Conservation (phyloP, 1,140 invertebrate species). For the Drosophila sulfurigaster region DNA sequence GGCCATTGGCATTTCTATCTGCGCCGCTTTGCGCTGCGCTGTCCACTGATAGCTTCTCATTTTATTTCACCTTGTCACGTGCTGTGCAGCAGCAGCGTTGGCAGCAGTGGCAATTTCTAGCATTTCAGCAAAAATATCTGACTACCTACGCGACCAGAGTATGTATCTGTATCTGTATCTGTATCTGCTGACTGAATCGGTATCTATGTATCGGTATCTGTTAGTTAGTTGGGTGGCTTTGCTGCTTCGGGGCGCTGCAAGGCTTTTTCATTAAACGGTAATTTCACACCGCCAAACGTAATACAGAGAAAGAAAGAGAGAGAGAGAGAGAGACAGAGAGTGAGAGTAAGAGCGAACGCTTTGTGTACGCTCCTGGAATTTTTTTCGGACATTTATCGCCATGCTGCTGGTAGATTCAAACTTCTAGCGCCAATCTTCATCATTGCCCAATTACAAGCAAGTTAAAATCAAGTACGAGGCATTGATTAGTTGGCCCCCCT, state of each 20-base stretch:
- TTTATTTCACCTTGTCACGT: constrained; percentile 81
- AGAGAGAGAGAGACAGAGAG: neutral
- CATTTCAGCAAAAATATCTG: constrained; percentile 77
- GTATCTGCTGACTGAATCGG: constrained; percentile 12
- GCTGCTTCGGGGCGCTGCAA: constrained; percentile 26
- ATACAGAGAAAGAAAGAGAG: constrained; percentile 11
- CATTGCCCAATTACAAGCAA: constrained; percentile 80
- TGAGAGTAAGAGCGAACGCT: constrained; percentile 1
- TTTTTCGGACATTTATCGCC: constrained; percentile 77
- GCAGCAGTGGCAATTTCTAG: constrained; percentile 74
- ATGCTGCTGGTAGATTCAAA: constrained; percentile 38
- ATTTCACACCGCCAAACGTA: constrained; percentile 63
- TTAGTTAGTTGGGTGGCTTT: constrained; percentile 24
- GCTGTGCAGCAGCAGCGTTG: constrained; percentile 68
- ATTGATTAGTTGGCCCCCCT: constrained; percentile 69
- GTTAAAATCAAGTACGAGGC: constrained; percentile 80
- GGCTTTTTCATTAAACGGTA: constrained; percentile 79
- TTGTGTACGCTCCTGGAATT: constrained; percentile 73
- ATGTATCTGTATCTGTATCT: constrained; percentile 32
- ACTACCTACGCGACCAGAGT: constrained; percentile 67
- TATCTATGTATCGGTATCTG: constrained; percentile 24
- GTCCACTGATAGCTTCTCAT: constrained; percentile 77
- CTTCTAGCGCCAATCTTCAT: constrained; percentile 55
- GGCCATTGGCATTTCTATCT: constrained; percentile 29
- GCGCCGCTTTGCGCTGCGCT: constrained; percentile 1